Evolutionary conservation across 2,797 vertebrate species (phyloP), one percentile per base, ranked within the genome.

Genomic region (Telmatherina bonti): DNA sequence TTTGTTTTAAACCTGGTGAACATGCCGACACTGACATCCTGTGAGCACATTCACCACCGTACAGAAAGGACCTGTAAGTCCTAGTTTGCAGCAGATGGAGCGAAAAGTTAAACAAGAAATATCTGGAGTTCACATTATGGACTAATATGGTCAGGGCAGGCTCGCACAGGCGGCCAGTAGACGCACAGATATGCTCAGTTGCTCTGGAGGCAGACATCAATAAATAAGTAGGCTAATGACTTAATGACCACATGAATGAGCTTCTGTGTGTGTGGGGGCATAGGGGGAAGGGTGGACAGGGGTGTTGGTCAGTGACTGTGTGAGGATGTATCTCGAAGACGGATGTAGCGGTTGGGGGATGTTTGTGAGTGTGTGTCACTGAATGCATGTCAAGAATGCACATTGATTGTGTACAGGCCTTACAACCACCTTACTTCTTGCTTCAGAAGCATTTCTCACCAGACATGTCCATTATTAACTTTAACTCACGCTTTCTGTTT

Each of bases 141-240:
- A 83, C 89, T 84, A 85, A 88, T 88, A 89, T 87, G 89, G 88
- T 76, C 81, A 80, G 67, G 70, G 59, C 63, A n/a, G 11, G 72
- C 72, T 81, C 74, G 74, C 13, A n/a, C 76, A 35, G 56, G 67
- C 61, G 1, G 64, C 64, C 29, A 54, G 72, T 41, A 62, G 78
- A 65, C 67, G 2, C 29, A 71, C 79, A 79, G 84, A 79, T 82
- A 78, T 73, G 76, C 78, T 81, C 70, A 73, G 74, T 80, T 16
- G 71, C 75, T 85, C 83, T 83, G 82, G 81, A 77, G 74, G 70
- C 83, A 85, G 51, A 88, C 87, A 85, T 88, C 90, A 91, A 93
- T 90, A 92, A 92, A 93, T 92, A 89, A 86, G 87, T 75, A 61
- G 78, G 80, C 84, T 90, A 89, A 93, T 90, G 87, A 89, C 88